Percentiles rank a stretch among this genome's conserved stretches.
These are phyloP conservation scores for Aphaenogaster ashmeadi DNA, from an alignment of 1,140 invertebrate genomes.

Conservation along the genomic window DNA sequence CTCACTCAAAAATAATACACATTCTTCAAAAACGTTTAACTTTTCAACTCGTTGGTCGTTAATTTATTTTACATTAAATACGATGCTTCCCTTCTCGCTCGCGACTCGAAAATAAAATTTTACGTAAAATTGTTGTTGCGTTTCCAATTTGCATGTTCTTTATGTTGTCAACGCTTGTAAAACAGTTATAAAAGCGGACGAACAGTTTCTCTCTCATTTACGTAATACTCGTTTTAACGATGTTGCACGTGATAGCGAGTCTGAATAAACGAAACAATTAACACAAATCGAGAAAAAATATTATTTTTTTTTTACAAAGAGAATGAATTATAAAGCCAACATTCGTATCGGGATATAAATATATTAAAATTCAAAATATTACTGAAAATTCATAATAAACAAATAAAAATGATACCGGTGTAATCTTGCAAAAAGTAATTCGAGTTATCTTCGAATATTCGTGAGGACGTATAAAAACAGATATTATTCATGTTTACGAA, in stretches of 20 bases:
- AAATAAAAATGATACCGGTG: background rate
- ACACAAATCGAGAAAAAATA: constrained; percentile 32
- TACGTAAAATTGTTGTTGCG: constrained; percentile 51
- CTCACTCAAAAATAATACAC: background rate
- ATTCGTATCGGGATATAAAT: background rate
- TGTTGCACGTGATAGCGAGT: constrained; percentile 40
- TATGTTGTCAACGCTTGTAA: constrained; percentile 53
- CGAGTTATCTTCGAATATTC: background rate
- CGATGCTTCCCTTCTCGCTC: constrained; percentile 1
- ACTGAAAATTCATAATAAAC: background rate
- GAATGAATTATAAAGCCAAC: constrained; percentile 14
- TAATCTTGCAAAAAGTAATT: background rate
- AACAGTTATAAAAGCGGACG: constrained; percentile 57
- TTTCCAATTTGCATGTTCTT: constrained; percentile 63
- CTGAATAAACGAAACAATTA: constrained; percentile 48
- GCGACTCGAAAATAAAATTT: constrained; percentile 41
- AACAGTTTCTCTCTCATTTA: constrained; percentile 54
- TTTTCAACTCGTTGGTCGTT: constrained; percentile 5
- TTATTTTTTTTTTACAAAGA: constrained; percentile 15
- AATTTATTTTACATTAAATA: constrained; percentile 32
- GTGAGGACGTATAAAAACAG: background rate
- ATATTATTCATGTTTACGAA: background rate
- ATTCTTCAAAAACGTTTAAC: background rate
- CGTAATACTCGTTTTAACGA: constrained; percentile 61
- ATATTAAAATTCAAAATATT: background rate